These are phyloP conservation scores for Aradus depressus DNA, from an alignment of 2,888 invertebrate species.

Conservation along the genomic window DNA sequence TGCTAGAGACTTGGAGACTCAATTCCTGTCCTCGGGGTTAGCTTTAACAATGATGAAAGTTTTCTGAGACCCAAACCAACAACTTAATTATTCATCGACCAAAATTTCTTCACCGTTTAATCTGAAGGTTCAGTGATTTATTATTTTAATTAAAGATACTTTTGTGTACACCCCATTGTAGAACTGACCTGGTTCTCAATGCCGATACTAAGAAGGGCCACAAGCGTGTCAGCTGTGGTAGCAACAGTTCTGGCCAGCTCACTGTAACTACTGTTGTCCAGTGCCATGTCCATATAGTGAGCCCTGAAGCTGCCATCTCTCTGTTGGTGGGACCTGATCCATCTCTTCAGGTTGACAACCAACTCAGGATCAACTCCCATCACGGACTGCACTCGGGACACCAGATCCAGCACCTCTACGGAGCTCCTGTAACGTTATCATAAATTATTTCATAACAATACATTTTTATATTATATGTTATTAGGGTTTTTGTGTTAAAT, in stretches of 20 bases:
- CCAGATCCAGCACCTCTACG: slow-evolving; percentile 47
- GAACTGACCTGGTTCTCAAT: slow-evolving; percentile 45
- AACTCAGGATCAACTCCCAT: slow-evolving; percentile 51
- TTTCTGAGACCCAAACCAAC: too few relatives aligned
- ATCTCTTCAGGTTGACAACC: slow-evolving; percentile 47
- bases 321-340: slow-evolving; percentile 50
- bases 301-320: slow-evolving; percentile 50
- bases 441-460: too few relatives aligned
- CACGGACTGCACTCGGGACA: slow-evolving; percentile 49
- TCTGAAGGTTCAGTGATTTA: too few relatives aligned
- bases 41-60: too few relatives aligned
- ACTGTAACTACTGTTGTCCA: slow-evolving; percentile 24
- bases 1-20: too few relatives aligned
- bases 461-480: too few relatives aligned
- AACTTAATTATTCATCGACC: too few relatives aligned
- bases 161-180: too few relatives aligned
- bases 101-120: too few relatives aligned
- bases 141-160: too few relatives aligned
- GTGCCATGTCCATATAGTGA: slow-evolving; percentile 41
- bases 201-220: slow-evolving; percentile 49
- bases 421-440: slow-evolving; percentile 38
- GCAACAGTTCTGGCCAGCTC: slow-evolving; percentile 46
- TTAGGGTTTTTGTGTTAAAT: too few relatives aligned
- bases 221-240: slow-evolving; percentile 52
- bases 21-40: too few relatives aligned